A percentile compares a stretch with the other conserved stretches of the same genome.
Conservation (phyloP, 2,797 vertebrate species). For the Manis pentadactyla region DNA sequence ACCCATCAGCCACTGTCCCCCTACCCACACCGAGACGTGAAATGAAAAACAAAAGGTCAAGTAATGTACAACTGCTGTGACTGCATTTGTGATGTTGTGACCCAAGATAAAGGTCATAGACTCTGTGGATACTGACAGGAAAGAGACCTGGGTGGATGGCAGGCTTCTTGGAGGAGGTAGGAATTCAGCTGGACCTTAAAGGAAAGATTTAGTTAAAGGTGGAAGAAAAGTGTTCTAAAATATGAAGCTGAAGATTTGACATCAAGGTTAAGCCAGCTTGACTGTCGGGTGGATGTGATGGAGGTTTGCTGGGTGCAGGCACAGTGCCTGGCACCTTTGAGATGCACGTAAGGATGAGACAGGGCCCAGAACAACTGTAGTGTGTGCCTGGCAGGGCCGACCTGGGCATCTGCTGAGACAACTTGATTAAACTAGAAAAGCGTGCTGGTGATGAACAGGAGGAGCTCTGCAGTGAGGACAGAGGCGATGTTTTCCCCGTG, state of each 20-base stretch:
- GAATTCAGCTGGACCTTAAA: background rate
- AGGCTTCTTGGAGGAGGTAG: background rate
- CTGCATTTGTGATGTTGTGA: background rate
- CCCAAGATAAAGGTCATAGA: rapidly evolving
- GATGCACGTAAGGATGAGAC: rapidly evolving
- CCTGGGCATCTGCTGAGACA: rapidly evolving
- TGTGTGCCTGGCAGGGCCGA: background rate
- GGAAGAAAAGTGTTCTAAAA: background rate
- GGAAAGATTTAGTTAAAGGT: background rate
- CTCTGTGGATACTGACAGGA: background rate
- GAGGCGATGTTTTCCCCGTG: background rate
- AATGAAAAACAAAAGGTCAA: no score
- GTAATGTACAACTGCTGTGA: rapidly evolving
- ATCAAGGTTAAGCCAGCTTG: background rate
- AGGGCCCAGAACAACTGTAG: rapidly evolving
- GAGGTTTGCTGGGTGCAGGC: no score
- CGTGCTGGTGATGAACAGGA: rapidly evolving
- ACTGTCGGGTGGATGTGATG: background rate
- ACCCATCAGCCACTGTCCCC: rapidly evolving
- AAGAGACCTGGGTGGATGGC: background rate
- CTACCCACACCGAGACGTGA: background rate
- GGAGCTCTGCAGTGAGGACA: background rate
- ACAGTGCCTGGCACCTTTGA: background rate
- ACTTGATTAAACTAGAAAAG: rapidly evolving
- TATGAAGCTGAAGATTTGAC: background rate